Evolutionary conservation across 2,797 vertebrate species (phyloP).

Genomic region (Falco peregrinus): DNA sequence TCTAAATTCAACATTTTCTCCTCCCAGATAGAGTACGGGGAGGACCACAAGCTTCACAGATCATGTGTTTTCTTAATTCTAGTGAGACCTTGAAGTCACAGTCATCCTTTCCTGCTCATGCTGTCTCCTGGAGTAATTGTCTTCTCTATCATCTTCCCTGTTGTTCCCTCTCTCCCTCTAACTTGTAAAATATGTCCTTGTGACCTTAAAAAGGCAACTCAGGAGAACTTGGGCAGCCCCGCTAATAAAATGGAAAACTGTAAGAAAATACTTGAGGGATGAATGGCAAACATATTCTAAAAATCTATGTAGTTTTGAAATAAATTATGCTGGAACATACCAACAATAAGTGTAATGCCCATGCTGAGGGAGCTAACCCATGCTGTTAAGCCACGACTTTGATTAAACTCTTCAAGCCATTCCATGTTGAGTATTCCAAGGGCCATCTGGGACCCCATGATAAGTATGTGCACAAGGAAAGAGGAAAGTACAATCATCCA

Average conservation of each 20-base stretch:
- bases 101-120: neutral
- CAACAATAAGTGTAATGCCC: slow-evolving; percentile 83
- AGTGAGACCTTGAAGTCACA: neutral
- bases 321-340: slow-evolving; percentile 60
- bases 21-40: neutral
- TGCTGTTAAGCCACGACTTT: slow-evolving; percentile 81
- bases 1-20: neutral
- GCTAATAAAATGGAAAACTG: neutral
- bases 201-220: neutral
- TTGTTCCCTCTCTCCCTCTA: neutral
- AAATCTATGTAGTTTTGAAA: neutral
- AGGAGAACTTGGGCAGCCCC: neutral
- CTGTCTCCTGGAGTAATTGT: neutral
- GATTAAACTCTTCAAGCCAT: slow-evolving; percentile 83
- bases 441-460: slow-evolving; percentile 85
- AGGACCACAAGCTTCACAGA: neutral
- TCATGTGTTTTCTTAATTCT: neutral
- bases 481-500: slow-evolving; percentile 84
- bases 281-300: neutral
- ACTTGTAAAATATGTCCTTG: neutral
- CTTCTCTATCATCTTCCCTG: neutral
- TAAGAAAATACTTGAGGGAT: neutral
- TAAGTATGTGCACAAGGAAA: slow-evolving; percentile 80
- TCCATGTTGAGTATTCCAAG: slow-evolving; percentile 83
- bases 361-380: slow-evolving; percentile 85